Base-by-base conservation (phyloP, 2,888 invertebrate species). In the Diplolepis rosae region DNA sequence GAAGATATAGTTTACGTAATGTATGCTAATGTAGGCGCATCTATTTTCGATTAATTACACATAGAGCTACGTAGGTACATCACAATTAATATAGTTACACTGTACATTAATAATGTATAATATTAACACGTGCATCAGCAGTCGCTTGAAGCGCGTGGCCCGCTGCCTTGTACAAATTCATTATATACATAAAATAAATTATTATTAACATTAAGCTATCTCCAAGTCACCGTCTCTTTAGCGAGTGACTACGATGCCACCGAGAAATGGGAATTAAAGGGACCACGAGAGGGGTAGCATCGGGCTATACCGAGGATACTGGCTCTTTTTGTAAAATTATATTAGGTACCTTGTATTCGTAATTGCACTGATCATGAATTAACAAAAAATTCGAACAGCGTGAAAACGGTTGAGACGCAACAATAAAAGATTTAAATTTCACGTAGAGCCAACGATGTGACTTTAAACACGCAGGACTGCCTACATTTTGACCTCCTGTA, bases 141-240 rank as follows among this genome's bases (percentile, higher is more conserved):
- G 71, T 61, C 61, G 75, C 70, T 71, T 75, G 73, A 76, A 77
- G 76, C 76, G 72, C 78, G 74, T 79, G 79, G 80, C 78, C 81
- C 81, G 82, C 79, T 74, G 79, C 83, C 84, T 85, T 84, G 83
- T 86, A 87, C 84, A 86, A 87, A 84, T 86, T 83, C 83, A 85
- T 84, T 83, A 88, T 88, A 87, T 88, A 88, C 87, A 88, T 86
- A 82, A 87, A 88, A 88, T 88, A 88, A 88, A 88, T 86, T 87
- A 88, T 87, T 86, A 88, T 88, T 83, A 87, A 87, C 84, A 87
- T 88, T 87, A 87, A 87, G 82, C 87, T 88, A 86, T 83, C 82
- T 84, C 83, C 71, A 81, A 83, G 83, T 79, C 80, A 75, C 78
- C 79, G 71, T 68, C 73, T 74, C 65, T 56, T 71, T 74, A 75